Evolutionary conservation across 2,113 vertebrate genomes (phyloP).

Genomic region (Oryzias melastigma): DNA sequence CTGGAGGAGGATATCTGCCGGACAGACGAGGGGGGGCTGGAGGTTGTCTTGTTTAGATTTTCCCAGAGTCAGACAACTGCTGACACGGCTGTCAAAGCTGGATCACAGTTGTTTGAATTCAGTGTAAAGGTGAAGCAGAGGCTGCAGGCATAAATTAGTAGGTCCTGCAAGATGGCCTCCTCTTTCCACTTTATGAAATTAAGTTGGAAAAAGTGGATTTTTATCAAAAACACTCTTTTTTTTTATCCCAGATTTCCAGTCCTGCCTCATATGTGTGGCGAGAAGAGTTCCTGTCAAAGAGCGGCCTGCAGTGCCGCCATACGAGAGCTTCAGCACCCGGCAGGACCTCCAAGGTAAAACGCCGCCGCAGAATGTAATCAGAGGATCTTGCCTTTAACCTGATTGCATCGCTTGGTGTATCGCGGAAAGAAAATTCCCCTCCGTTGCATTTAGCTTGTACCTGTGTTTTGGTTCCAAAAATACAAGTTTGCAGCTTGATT

Average conservation of each 20-base stretch:
- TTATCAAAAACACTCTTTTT: too few species aligned
- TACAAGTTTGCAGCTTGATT: too few species aligned
- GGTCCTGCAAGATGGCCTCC: too few species aligned
- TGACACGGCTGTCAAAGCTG: background rate
- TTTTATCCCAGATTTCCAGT: slow-evolving; percentile 88
- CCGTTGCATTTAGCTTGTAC: too few species aligned
- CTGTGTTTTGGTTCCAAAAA: too few species aligned
- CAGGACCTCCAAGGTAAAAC: slow-evolving; percentile 92
- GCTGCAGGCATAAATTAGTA: too few species aligned
- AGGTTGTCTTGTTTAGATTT: slow-evolving; percentile 5
- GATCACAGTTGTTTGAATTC: background rate
- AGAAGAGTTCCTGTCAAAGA: slow-evolving; percentile 94
- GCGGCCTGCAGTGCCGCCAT: slow-evolving; percentile 82
- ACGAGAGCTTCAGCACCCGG: slow-evolving; percentile 94
- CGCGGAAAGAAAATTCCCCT: too few species aligned
- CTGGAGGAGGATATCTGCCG: slow-evolving; percentile 36
- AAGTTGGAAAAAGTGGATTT: too few species aligned
- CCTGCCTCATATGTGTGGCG: slow-evolving; percentile 97
- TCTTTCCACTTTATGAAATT: too few species aligned
- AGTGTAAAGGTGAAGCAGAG: background rate
- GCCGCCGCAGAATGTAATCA: fast-evolving
- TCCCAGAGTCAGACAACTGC: background rate
- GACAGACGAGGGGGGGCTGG: slow-evolving; percentile 34
- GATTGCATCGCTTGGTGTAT: background rate
- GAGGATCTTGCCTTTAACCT: background rate